Evolutionary conservation across 2,113 vertebrate genomes (phyloP), one percentile per base, ranked within the genome.

Genomic region (Nanger granti): DNA sequence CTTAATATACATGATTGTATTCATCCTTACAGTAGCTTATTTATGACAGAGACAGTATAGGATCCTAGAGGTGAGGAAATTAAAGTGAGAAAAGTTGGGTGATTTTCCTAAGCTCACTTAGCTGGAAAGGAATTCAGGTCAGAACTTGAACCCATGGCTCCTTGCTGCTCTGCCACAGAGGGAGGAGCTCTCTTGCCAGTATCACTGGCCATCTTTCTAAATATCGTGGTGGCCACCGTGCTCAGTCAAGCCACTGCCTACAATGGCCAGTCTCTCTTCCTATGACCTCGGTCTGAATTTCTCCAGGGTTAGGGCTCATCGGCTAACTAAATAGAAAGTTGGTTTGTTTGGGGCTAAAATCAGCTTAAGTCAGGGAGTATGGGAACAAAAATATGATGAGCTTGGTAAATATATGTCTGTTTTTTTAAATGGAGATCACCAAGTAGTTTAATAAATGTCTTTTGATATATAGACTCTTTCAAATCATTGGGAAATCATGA

Each of bases 401-500:
- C 73, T 29, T 76, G 88, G 31, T 64, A 87, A 47, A 37, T 91
- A 7, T 1, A 18, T 9, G 12, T 79, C 44, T 60, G 66, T 89
- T 44, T 54, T 95, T 93, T 95, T 80, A 34, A 91, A 69, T 83
- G 47, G 60, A 54, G 24, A 94, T 92, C 69, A 64, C 8, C 18
- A 80, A 54, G 91, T 69, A n/a, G 22, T 96, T 97, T 97, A 97
- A 66, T 94, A 93, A 91, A 96, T 97, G 62, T 41, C 73, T 95
- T 90, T 90, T 92, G 34, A 47, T 86, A 41, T 88, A 52, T 49
- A 66, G 89, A 96, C 24, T 66, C 59, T 93, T 97, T 88, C 34
- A 85, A 44, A 76, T 90, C 91, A 69, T 83, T 93, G 82, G 57
- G 59, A 85, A 96, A 89, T 69, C n/a, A 69, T 89, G 92, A 66